Conservation (phyloP, 2,888 invertebrate species). For the Troides aeacus region DNA sequence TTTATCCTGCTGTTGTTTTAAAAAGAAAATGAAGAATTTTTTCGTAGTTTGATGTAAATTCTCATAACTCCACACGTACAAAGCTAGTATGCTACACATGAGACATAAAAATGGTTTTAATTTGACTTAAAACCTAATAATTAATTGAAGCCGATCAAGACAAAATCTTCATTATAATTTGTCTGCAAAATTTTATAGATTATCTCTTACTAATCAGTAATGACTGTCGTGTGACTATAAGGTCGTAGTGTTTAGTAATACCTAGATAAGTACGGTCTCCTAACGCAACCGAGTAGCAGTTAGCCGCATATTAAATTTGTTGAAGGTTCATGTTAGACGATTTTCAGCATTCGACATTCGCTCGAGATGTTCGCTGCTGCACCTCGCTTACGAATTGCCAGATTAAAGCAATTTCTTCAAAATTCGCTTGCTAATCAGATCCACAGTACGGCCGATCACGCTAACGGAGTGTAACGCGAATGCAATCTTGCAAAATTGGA, state of each 20-base stretch:
- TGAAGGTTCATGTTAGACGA: neutral
- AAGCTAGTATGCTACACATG: too few species aligned
- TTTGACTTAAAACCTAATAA: too few species aligned
- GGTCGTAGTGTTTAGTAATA: neutral
- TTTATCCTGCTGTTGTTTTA: too few species aligned
- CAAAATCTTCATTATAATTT: too few species aligned
- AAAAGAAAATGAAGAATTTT: too few species aligned
- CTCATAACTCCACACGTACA: too few species aligned
- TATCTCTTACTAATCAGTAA: too few species aligned
- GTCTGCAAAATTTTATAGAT: too few species aligned
- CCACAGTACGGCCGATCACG: conserved; percentile 1
- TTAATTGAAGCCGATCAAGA: too few species aligned
- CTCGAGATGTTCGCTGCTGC: neutral
- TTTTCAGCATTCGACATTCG: neutral
- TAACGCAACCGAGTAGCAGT: neutral
- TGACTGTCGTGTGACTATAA: neutral
- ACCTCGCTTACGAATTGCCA: conserved; percentile 16
- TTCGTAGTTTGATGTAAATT: too few species aligned
- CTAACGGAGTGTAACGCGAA: conserved; percentile 9
- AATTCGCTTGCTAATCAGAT: conserved; percentile 24
- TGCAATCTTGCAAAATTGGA: conserved; percentile 21
- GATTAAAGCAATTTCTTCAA: conserved; percentile 19
- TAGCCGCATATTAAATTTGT: neutral
- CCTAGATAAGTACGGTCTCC: neutral
- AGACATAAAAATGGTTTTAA: too few species aligned